Evolutionary conservation across 2,888 invertebrate genomes (phyloP).

Genomic region (Asteroscopus sphinx): DNA sequence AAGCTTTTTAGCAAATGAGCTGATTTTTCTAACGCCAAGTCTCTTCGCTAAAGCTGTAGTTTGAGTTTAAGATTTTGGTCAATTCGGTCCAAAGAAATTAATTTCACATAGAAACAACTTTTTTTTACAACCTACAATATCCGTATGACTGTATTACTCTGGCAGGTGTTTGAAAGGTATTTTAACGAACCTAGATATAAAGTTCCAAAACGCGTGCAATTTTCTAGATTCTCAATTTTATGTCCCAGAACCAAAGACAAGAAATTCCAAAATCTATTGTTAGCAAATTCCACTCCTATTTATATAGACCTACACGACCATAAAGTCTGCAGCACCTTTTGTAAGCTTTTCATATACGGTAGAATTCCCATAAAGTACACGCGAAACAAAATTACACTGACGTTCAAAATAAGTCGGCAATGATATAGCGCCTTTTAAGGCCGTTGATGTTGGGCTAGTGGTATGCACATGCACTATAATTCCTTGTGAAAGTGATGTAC

Average conservation of each 20-base stretch:
- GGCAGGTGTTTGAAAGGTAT: no score
- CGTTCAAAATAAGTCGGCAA: constrained; percentile 64
- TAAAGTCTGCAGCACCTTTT: constrained; percentile 41
- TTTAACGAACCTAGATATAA: no score
- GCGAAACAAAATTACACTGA: constrained; percentile 62
- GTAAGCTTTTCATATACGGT: constrained; percentile 49
- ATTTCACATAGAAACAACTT: no score
- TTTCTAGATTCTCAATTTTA: neutral
- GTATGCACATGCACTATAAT: constrained; percentile 60
- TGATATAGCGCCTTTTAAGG: constrained; percentile 64
- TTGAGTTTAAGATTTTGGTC: no score
- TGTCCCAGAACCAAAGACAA: neutral
- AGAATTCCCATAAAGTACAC: constrained; percentile 60
- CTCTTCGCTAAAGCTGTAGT: no score
- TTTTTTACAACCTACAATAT: no score
- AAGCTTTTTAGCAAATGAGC: no score
- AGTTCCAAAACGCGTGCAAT: neutral
- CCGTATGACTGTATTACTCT: no score
- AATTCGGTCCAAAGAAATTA: no score
- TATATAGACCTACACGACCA: constrained; percentile 19
- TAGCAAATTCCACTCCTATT: constrained; percentile 13
- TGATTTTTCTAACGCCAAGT: no score
- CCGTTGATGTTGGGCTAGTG: constrained; percentile 42
- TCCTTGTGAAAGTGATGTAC: constrained; percentile 58
- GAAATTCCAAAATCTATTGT: constrained; percentile 6